Base-by-base conservation (phyloP, 2,113 vertebrate genomes). In the Malurus elegans region DNA sequence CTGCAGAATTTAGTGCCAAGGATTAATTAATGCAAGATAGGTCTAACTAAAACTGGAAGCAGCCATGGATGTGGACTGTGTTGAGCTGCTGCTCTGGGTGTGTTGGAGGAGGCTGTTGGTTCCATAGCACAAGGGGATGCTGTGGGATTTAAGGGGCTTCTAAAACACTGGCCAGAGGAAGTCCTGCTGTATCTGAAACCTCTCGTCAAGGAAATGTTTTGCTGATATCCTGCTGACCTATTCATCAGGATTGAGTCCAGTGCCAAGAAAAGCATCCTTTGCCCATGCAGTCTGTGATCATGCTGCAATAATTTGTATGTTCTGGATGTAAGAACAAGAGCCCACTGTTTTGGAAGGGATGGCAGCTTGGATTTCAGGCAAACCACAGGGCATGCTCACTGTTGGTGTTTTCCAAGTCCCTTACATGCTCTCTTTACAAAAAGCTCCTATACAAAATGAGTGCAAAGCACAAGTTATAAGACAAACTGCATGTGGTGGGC, bases 331-430 rank as follows among this genome's bases (percentile, higher is more conserved):
- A 62, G 79, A 92, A 90, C 67, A 92, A 60, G 79, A 78, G 16
- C 85, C 40, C 38, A 26, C 72, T 79, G 57, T 86, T 93, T 53
- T 64, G 88, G 73, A 71, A 86, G 31, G 21, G 23, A 14, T 44
- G 64, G 75, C 64, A 83, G 48, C 90, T 71, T 94, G 90, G 75
- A 64, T 96, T 92, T 88, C 87, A 95, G 85, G 60, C 91, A 90
- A 76, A 79, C 82, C 50, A 24, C 45, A 53, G 73, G 25, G 28
- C 38, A 76, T 21, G 13, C 31, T 93, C 38, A 6, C 56, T 78
- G 72, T 15, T 86, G 44, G 9, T 67, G 51, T 90, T 83, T 90
- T 93, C 24, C 36, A 86, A 67, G 62, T 76, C 32, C 38, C 85
- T 44, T 36, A 17, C 26, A 23, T 73, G 82, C 76, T 40, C 34